Base-by-base conservation (phyloP, 37 sponge, comb jelly and placozoan species). In the Beroe forskalii region DNA sequence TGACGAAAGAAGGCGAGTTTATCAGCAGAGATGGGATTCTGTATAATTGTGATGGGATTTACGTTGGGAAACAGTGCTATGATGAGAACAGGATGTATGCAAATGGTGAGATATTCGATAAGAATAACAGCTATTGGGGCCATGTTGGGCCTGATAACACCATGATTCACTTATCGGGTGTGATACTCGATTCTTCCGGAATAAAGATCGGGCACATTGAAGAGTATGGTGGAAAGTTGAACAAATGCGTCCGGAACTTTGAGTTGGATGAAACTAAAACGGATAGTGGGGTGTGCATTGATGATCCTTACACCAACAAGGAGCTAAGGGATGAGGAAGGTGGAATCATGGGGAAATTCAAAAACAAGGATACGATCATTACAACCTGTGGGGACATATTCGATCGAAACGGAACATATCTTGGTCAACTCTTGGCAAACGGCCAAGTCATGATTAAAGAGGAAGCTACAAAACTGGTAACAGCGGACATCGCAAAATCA, bases 351-450 rank as follows among this genome's bases (percentile, higher is more conserved):
- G 86, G 86, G 55, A 80, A 80, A 38, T 80, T 44, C 48, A 80
- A 80, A 27, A 80, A 80, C 86, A 80, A 44, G 48, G 86, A 80
- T 23, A 80, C 86, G 1, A 80, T 80, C 19, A 80, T 80, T 14
- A 80, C 86, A 0, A 80, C 86, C 23, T 80, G 86, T 80, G 86
- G 86, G 17, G 86, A 80, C 48, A 80, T 80, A 3, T 80, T 80
- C 31, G 86, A 80, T 43, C 8, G 86, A 38, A 44, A 4, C 30
- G 86, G 86, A 4, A 9, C 86, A 17, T 80, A 80, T 24, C 23
- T 80, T 35, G 86, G 86, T 22, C 86, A 80, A 25, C 86, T 80
- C 25, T 25, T 80, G 55, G 86, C 86, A 38, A 80, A 80, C 30
- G 86, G 86, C 55, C 86, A 80, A 24, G 35, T 80, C n/a, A 80